These are phyloP conservation scores for Periparus ater DNA, from an alignment of 2,797 vertebrate genomes.

Conservation along the genomic window DNA sequence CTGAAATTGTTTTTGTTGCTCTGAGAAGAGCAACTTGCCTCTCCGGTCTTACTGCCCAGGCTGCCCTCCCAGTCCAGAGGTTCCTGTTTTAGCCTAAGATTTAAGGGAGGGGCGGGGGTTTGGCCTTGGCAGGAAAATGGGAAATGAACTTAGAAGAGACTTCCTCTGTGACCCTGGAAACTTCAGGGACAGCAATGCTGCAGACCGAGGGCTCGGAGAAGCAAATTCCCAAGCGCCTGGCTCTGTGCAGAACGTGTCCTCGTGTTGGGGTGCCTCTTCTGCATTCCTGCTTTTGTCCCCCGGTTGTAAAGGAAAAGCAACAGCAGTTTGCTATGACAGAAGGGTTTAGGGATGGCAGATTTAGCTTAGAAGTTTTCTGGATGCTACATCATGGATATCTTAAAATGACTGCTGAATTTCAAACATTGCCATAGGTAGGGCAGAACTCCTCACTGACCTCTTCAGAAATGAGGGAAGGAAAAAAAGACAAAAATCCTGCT, in stretches of 20 bases:
- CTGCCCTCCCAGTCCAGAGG: not conserved
- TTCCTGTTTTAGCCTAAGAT: slow-evolving; percentile 25
- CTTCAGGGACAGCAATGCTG: not conserved
- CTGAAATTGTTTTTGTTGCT: not conserved
- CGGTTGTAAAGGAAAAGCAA: not conserved
- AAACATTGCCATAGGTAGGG: not conserved
- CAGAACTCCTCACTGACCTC: not conserved
- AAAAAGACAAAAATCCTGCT: not conserved
- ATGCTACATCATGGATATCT: not conserved
- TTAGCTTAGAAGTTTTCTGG: not conserved
- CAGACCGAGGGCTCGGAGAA: not conserved
- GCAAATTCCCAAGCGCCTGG: not conserved
- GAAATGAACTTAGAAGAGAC: slow-evolving; percentile 49
- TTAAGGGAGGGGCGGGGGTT: not conserved
- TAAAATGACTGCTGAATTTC: not conserved
- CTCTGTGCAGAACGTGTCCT: not conserved
- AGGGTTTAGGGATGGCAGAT: not conserved
- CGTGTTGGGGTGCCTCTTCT: accelerated
- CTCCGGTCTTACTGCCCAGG: not conserved
- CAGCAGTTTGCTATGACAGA: not conserved
- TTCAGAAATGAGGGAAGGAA: not conserved
- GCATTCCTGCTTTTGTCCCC: accelerated
- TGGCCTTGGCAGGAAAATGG: not conserved
- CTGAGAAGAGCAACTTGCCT: not conserved
- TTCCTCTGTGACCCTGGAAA: slow-evolving; percentile 34